phyloP scores from a whole-genome alignment of 2,797 vertebrate genomes.

The Pantherophis alleghaniensis region DNA sequence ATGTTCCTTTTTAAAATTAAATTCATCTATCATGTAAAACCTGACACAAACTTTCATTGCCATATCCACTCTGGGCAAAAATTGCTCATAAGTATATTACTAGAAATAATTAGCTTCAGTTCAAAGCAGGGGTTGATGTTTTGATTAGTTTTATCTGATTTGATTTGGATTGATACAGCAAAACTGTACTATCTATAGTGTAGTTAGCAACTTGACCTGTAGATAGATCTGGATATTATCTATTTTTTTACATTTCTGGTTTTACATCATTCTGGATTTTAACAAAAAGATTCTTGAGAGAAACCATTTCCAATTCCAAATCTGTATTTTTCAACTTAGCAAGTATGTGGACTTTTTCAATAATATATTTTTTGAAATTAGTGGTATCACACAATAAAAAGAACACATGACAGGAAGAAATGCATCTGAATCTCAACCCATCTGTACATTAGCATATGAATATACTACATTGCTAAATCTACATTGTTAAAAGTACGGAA shows the following conservation, averaged over 20 bases:
- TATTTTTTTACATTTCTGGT: not conserved
- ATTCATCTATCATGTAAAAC: not conserved
- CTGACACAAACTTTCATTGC: not conserved
- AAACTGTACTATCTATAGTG: not conserved
- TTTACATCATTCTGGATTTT: not conserved
- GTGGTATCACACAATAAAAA: constrained; percentile 6
- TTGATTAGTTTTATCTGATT: not conserved
- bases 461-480: constrained; percentile 18
- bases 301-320: not conserved
- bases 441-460: constrained; percentile 38
- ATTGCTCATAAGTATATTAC: not conserved
- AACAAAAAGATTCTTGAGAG: not conserved
- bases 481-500: constrained; percentile 19
- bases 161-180: not conserved
- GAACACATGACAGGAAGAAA: constrained; percentile 11
- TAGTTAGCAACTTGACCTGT: not conserved
- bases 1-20: not conserved
- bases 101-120: not conserved
- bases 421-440: constrained; percentile 20
- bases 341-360: not conserved
- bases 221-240: not conserved
- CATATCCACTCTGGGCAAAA: not conserved
- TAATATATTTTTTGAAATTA: not conserved
- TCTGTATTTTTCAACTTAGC: not conserved
- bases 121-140: not conserved